Evolutionary conservation across 2,797 vertebrate species (phyloP), one percentile per base, ranked within the genome.

Genomic region (Crossoptilon crossoptilon): DNA sequence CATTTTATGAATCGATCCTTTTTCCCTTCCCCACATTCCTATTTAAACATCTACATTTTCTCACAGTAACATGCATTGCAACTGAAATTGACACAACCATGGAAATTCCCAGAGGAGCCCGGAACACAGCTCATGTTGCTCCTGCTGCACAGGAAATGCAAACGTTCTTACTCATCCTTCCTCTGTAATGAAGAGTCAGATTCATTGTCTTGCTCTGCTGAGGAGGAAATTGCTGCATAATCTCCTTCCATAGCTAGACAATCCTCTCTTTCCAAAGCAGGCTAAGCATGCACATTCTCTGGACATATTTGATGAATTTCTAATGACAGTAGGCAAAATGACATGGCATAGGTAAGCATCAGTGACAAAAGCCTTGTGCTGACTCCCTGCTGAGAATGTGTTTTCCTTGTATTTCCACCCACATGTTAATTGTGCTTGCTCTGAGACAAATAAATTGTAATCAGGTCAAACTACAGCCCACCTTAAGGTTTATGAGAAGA

Each of bases 141-240:
- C 60, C 92, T 3, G 7, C 49, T 71, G 73, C 73, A 88, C 93
- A 95, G 95, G 94, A 95, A 95, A 95, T 93, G 72, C 83, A 95
- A 70, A 46, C 2, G 1, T 87, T 95, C 84, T 94, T 91, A 93
- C 87, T 95, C 88, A 93, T 90, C 87, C 83, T 90, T 92, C 91
- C 85, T 93, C 56, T 68, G 10, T 94, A 95, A 96, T 90, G 81
- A 96, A 95, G 93, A 94, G 91, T 91, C 90, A 85, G 84, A 95
- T 91, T 94, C 90, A 94, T 91, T 94, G 95, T 70, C 72, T 83
- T 94, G 84, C 78, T 88, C 75, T 63, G 75, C 90, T 87, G 91
- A 64, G 70, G 77, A 96, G 93, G 92, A 94, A 93, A 94, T 94
- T 95, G 91, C 91, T 94, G 86, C 88, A 94, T 96, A 96, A 93